Evolutionary conservation across 2,888 invertebrate species (phyloP).

Genomic region (Phanerotoma sp.): DNA sequence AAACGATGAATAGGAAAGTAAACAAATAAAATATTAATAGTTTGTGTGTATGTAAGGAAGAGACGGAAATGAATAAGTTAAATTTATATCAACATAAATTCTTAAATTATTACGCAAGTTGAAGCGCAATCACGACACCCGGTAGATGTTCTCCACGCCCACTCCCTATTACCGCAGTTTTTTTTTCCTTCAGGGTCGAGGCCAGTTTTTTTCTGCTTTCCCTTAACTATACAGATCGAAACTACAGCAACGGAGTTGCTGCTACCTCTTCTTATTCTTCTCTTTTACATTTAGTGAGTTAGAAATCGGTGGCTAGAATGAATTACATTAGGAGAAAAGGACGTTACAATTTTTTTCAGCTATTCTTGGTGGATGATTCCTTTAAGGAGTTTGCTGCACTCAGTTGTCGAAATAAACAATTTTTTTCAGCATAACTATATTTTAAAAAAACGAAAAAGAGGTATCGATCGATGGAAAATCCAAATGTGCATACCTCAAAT

Average conservation of each 20-base stretch:
- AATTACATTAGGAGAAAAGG: no score
- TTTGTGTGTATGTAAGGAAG: background rate
- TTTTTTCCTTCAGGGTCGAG: conserved; percentile 27
- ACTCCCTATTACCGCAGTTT: conserved; percentile 11
- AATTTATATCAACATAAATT: background rate
- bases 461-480: no score
- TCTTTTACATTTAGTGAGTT: no score
- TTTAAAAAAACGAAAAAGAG: no score
- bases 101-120: background rate
- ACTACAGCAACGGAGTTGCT: background rate
- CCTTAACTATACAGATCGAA: background rate
- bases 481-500: no score
- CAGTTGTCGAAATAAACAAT: no score
- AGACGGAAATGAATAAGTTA: background rate
- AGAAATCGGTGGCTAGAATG: no score
- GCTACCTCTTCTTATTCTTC: background rate
- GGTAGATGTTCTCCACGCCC: conserved; percentile 28
- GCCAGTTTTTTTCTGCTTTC: conserved; percentile 20
- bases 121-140: conserved; percentile 17
- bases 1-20: background rate
- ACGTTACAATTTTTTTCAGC: no score
- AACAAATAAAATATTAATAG: background rate
- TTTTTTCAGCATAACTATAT: no score
- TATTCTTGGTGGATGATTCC: no score
- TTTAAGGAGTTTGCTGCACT: no score